Evolutionary conservation across 2,888 invertebrate genomes (phyloP), one percentile per base, ranked within the genome.

Genomic region (Cantharis nigra): DNA sequence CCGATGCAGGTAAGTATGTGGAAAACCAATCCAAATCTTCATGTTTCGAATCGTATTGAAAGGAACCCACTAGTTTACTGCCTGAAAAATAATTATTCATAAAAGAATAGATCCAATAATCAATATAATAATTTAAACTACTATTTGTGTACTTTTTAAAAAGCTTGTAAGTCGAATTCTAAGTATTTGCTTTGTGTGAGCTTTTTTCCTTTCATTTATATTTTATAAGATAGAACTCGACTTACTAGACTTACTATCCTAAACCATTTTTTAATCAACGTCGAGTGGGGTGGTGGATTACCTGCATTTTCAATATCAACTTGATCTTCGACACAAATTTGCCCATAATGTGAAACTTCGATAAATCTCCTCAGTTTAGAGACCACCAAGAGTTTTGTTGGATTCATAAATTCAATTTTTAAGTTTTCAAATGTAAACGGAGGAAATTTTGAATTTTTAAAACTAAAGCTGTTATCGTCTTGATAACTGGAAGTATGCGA

Each of bases 271-370:
- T 11, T 9, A 64, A 9, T 65, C 1, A 65, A 65, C 13, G 64
- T 9, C 23, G 7, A 26, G 11, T 30, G 30, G 10, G 10, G 11
- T 10, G 20, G 2, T 49, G n/a, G n/a, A 49, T 72, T 79, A 83
- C 82, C 83, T 77, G 71, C 72, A 72, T 85, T 84, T 72, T 79
- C 65, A 9, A 85, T 70, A 16, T 65, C 16, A 23, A 85, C 80
- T 63, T 79, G 69, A 77, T 85, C 84, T 67, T 81, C 72, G 23
- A 85, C 69, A 14, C 71, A 69, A 72, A 85, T 83, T 76, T 77
- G 78, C 18, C 84, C 84, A 76, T 75, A 85, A 75, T 84, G 83
- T 5, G 83, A 84, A n/a, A 85, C 78, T 75, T 81, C 81, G 70
- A 85, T 83, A 9, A 23, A 80, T 49, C 84, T 75, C 16, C 81